phyloP scores from a whole-genome alignment of 2,113 vertebrate species.

The Anarhynchus alexandrinus region DNA sequence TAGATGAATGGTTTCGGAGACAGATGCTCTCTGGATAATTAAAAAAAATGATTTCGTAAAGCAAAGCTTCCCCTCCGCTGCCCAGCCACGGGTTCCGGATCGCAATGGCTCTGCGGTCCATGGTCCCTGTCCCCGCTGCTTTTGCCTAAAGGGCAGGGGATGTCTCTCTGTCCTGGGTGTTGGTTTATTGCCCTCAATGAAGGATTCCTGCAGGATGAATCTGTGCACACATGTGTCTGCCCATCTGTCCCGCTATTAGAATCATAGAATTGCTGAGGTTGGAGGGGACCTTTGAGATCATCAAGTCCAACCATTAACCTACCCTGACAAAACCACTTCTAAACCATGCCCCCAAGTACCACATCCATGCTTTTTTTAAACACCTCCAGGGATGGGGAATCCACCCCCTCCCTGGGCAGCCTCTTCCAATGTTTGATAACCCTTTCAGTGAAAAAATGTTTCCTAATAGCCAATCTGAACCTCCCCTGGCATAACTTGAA shows the following conservation, averaged over 20 bases:
- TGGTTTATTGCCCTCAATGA: not conserved
- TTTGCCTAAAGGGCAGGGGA: not conserved
- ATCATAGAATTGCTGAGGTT: too few species aligned
- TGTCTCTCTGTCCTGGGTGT: not conserved
- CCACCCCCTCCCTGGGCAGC: too few species aligned
- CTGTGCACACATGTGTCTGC: not conserved
- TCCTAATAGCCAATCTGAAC: too few species aligned
- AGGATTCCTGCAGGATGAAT: not conserved
- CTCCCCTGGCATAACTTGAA: too few species aligned
- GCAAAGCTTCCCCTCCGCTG: not conserved
- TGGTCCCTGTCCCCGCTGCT: accelerated
- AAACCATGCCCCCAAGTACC: too few species aligned
- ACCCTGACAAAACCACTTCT: too few species aligned
- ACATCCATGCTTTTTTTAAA: too few species aligned
- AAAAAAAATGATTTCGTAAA: not conserved
- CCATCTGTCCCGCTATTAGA: not conserved
- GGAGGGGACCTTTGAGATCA: too few species aligned
- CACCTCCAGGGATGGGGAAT: too few species aligned
- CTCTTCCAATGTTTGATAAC: too few species aligned
- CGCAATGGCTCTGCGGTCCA: not conserved
- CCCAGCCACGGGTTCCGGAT: not conserved
- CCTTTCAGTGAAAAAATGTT: too few species aligned
- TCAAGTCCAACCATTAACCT: too few species aligned
- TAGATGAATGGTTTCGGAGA: not conserved
- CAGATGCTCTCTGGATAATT: not conserved